phyloP scores from a whole-genome alignment of 2,113 vertebrate species.

The Cyprinodon variegatus region DNA sequence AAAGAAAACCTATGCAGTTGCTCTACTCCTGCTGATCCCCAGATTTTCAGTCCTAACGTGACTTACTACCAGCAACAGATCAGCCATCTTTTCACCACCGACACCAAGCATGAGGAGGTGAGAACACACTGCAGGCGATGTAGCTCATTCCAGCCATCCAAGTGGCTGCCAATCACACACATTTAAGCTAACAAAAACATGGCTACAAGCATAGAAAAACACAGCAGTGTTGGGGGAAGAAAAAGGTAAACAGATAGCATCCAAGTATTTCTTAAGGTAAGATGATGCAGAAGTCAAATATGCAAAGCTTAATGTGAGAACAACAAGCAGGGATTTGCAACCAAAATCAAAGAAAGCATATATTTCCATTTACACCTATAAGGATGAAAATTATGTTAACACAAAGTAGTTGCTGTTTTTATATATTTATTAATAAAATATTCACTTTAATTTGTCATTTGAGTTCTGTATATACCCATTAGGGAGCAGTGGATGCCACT shows the following conservation, averaged over 20 bases:
- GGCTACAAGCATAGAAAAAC: slow-evolving; percentile 24
- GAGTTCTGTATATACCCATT: too few relatives aligned
- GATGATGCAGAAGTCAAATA: background rate
- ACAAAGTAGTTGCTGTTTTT: background rate
- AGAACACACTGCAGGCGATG: slow-evolving; percentile 48
- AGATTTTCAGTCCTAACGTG: slow-evolving; percentile 22
- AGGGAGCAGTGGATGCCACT: too few relatives aligned
- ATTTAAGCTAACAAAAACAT: slow-evolving; percentile 16
- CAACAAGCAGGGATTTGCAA: slow-evolving; percentile 25
- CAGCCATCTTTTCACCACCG: slow-evolving; percentile 23
- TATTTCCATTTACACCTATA: background rate
- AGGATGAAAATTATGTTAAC: background rate
- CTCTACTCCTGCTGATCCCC: slow-evolving; percentile 2
- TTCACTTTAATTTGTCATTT: too few relatives aligned
- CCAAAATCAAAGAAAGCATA: background rate
- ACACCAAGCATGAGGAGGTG: slow-evolving; percentile 51
- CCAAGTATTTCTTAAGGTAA: background rate
- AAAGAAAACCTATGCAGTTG: background rate
- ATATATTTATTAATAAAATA: too few relatives aligned
- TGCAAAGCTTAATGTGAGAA: background rate
- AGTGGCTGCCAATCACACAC: slow-evolving; percentile 62
- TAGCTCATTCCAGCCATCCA: slow-evolving; percentile 66
- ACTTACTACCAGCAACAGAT: slow-evolving; percentile 27
- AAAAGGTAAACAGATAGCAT: background rate
- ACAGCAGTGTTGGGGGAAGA: background rate